A percentile compares a stretch with the other conserved stretches of the same genome.
These are phyloP conservation scores for Varecia variegata DNA, from an alignment of 2,797 vertebrate species.

Conservation along the genomic window DNA sequence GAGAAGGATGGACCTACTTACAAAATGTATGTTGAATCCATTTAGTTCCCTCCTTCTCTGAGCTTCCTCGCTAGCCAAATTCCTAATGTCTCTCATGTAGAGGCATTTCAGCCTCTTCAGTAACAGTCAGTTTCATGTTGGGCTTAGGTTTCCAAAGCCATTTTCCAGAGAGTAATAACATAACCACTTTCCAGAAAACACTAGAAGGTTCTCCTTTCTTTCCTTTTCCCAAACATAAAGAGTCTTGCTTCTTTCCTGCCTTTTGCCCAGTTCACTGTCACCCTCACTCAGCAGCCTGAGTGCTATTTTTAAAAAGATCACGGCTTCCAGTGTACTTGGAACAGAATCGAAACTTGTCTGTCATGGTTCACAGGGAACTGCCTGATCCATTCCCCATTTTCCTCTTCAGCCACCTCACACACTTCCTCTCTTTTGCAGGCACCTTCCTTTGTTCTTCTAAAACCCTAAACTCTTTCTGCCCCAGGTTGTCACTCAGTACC, in stretches of 20 bases:
- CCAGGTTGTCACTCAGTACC: background rate
- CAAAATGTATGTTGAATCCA: background rate
- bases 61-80: background rate
- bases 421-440: background rate
- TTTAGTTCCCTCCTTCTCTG: background rate
- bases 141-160: conserved; percentile 15
- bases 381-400: background rate
- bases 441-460: background rate
- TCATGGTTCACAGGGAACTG: background rate
- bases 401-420: background rate
- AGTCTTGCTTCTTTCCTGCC: background rate
- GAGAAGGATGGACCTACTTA: background rate
- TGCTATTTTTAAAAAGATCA: background rate
- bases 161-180: background rate
- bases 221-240: background rate
- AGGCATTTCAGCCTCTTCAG: background rate
- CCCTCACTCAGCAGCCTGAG: background rate
- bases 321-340: background rate
- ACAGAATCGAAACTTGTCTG: background rate
- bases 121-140: conserved; percentile 23
- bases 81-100: background rate
- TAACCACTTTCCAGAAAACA: background rate
- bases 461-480: background rate
- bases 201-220: background rate
- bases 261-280: background rate